Base-by-base conservation (phyloP, 2,113 vertebrate genomes). In the Oxyura jamaicensis region DNA sequence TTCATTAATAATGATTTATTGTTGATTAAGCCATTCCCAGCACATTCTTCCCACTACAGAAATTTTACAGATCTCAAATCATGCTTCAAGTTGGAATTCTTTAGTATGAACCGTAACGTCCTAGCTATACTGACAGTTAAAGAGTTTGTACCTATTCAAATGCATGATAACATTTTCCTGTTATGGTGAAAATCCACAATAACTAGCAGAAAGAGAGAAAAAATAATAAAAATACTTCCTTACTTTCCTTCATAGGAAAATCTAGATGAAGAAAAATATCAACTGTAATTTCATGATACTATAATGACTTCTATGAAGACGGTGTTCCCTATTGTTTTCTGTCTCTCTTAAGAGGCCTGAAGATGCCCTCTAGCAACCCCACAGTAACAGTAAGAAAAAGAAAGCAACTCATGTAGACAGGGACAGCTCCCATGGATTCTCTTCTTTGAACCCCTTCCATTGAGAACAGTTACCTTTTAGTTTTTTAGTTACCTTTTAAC, bases 1-100 rank as follows among this genome's bases (percentile, higher is more conserved):
- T 72, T 66, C 33, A 76, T 29, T 62, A 91, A 69, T 35, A 73
- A 73, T n/a, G 7, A 53, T 21, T 79, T 35, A 56, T 66, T n/a
- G 5, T 58, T 77, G 26, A 83, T n/a, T 17, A 88, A 69, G 22
- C 13, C 18, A 52, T 18, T 68, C 10, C 41, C 62, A 86, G 39
- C 1, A 35, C 11, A 60, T 50, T 77, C 14, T 5, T 82, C 5
- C 28, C 6, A 65, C 8, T 33, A 36, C 8, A 75, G 1, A 0
- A 92, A 81, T 74, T 86, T 67, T 74, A 74, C 22, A 81, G 18
- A 16, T 80, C 44, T 90, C 41, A 88, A 88, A 71, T 66, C 3
- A 71, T 8, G 7, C 79, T 79, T 85, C 29, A 62, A 26, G 26
- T 55, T 42, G 67, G 41, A 50, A 20, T 95, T 90, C 19, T 86